Conservation (phyloP, 2,113 vertebrate genomes). For the Tenebrosternarchus preto region DNA sequence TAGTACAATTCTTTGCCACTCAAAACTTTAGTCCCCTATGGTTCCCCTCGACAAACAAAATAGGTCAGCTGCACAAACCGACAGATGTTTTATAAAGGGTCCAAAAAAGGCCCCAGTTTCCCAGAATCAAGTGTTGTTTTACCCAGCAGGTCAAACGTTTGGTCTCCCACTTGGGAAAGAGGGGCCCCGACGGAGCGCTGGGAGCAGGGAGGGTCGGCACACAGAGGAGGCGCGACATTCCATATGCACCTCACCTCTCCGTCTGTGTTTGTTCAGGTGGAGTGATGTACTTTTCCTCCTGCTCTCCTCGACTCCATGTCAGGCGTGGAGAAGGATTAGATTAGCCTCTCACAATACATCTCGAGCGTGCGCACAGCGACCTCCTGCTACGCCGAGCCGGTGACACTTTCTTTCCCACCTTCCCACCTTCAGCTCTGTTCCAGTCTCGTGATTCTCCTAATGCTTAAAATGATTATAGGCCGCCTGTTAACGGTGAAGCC, state of each 20-base stretch:
- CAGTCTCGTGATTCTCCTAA: background rate
- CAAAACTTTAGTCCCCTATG: background rate
- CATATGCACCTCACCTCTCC: constrained; percentile 15
- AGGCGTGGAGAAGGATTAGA: background rate
- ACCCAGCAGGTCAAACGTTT: constrained; percentile 42
- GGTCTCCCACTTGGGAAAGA: constrained; percentile 8
- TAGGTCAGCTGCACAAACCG: constrained; percentile 26
- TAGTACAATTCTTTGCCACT: background rate
- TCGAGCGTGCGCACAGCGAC: background rate
- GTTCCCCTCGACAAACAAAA: constrained; percentile 20
- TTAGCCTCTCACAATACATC: background rate
- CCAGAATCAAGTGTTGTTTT: constrained; percentile 45
- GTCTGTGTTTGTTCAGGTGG: constrained; percentile 41
- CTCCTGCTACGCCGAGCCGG: no score
- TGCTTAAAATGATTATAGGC: no score
- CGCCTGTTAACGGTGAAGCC: no score
- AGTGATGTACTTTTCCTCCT: background rate
- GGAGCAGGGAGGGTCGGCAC: constrained; percentile 2
- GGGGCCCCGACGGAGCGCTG: constrained; percentile 16
- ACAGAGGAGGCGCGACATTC: constrained; percentile 18
- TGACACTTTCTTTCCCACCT: no score
- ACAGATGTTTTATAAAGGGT: constrained; percentile 40
- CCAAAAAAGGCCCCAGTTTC: constrained; percentile 41
- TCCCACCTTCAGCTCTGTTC: background rate
- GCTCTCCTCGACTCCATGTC: background rate